Conservation (phyloP, 2,888 invertebrate genomes). For the Apamea anceps region DNA sequence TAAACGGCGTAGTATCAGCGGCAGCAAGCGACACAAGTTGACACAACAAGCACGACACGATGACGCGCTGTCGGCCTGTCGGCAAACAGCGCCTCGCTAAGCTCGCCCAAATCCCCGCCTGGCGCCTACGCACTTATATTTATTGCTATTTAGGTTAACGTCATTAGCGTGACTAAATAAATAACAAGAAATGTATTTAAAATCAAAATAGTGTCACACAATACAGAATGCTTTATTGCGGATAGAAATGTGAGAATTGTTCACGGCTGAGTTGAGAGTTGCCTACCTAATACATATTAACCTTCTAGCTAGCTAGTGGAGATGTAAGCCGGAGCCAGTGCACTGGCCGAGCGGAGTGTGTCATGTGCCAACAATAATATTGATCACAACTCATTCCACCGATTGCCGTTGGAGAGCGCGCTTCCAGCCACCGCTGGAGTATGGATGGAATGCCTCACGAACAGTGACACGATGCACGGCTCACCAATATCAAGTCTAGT, state of each 20-base stretch:
- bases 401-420: too few species aligned
- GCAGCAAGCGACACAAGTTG: not conserved
- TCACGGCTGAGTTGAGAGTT: not conserved
- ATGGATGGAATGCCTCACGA: not conserved
- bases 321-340: not conserved
- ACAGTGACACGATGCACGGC: constrained; percentile 46
- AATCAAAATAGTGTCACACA: constrained; percentile 1
- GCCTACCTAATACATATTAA: not conserved
- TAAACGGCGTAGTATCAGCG: not conserved
- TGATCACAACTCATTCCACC: not conserved
- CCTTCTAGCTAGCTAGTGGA: not conserved
- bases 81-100: not conserved
- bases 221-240: not conserved
- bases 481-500: constrained; percentile 64
- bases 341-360: constrained; percentile 1
- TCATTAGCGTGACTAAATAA: constrained; percentile 12
- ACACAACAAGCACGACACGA: not conserved
- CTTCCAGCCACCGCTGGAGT: not conserved
- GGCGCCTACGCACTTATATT: constrained; percentile 5
- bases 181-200: constrained; percentile 2
- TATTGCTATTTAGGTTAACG: constrained; percentile 21
- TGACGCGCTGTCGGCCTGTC: not conserved
- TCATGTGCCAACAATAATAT: constrained; percentile 21
- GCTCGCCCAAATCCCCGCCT: not conserved
- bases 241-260: not conserved